phyloP scores from a whole-genome alignment of 1,140 invertebrate genomes.

The Chrysopa pallens region DNA sequence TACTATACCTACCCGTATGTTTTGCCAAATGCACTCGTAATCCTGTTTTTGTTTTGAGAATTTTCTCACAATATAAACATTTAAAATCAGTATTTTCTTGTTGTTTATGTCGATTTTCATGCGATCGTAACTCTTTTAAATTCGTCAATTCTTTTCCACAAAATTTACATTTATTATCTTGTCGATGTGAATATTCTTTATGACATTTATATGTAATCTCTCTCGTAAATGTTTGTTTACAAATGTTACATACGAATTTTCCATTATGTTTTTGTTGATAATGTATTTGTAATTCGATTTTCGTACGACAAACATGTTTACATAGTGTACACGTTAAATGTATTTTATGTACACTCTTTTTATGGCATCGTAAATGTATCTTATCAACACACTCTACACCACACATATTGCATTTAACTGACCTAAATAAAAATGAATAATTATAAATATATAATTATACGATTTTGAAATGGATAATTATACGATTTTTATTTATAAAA shows the following conservation, averaged over 20 bases:
- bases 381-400: background rate
- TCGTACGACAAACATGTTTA: background rate
- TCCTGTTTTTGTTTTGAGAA: background rate
- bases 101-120: background rate
- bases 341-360: background rate
- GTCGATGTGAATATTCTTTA: background rate
- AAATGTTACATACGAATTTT: background rate
- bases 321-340: background rate
- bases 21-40: background rate
- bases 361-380: background rate
- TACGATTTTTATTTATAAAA: no score
- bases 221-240: background rate
- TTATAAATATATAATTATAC: no score
- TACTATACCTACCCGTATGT: background rate
- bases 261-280: no score
- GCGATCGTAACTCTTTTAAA: background rate
- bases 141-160: background rate
- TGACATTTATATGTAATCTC: background rate
- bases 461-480: no score
- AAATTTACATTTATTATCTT: background rate
- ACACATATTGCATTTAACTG: background rate
- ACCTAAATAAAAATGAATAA: background rate
- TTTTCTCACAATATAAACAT: background rate
- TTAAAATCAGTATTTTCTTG: background rate
- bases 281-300: no score